Percentiles rank a stretch among this genome's conserved stretches.
phyloP scores from a whole-genome alignment of 2,113 vertebrate genomes.

The Phoxinus phoxinus region DNA sequence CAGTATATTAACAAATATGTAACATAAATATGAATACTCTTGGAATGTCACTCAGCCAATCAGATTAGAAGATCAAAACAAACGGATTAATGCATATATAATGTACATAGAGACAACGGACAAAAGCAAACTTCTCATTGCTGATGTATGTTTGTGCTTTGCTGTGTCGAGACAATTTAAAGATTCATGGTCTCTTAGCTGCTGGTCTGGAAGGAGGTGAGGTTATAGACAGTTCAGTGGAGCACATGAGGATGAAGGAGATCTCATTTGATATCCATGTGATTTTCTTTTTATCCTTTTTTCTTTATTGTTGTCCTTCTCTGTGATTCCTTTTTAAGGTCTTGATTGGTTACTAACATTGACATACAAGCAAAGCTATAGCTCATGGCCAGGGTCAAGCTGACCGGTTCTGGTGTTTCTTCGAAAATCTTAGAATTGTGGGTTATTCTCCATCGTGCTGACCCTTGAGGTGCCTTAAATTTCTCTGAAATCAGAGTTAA shows the following conservation, averaged over 20 bases:
- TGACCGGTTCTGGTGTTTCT: neutral
- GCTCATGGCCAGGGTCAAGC: neutral
- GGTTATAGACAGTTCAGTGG: conserved; percentile 62
- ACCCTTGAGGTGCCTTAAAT: neutral
- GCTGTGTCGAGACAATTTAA: conserved; percentile 24
- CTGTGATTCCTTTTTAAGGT: neutral
- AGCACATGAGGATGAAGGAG: conserved; percentile 43
- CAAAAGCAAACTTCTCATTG: neutral
- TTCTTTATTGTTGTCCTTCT: neutral
- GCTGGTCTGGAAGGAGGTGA: conserved; percentile 16
- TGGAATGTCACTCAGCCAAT: neutral
- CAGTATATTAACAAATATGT: neutral
- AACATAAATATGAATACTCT: neutral
- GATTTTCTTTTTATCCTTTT: conserved; percentile 20
- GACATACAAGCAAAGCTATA: neutral
- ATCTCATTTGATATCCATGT: conserved; percentile 40
- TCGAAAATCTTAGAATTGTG: conserved; percentile 17
- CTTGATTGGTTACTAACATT: neutral
- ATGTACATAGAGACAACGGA: neutral
- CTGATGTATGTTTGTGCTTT: conserved; percentile 11
- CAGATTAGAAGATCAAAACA: neutral
- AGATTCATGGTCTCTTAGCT: conserved; percentile 42
- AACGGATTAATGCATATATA: neutral
- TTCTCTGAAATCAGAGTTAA: neutral
- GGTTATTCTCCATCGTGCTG: conserved; percentile 1